These are phyloP conservation scores for Dicrurus megarhynchus DNA, from an alignment of 2,113 vertebrate genomes.

Conservation along the genomic window DNA sequence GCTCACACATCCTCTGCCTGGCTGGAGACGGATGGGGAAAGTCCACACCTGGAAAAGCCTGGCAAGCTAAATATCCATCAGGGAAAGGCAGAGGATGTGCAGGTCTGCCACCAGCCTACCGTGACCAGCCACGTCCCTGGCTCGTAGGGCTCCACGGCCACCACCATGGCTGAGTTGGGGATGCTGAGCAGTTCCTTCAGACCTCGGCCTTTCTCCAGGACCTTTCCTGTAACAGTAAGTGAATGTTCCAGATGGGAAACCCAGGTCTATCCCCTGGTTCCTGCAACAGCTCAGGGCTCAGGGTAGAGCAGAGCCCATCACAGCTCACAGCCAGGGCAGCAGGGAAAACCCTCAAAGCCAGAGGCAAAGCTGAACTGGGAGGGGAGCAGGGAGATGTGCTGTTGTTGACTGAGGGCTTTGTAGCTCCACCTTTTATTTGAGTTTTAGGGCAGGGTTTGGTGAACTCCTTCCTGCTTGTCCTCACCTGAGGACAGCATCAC, in stretches of 20 bases:
- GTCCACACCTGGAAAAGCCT: not conserved
- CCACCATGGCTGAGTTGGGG: conserved; percentile 88
- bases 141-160: conserved; percentile 84
- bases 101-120: conserved; percentile 65
- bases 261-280: no score
- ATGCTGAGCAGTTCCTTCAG: conserved; percentile 88
- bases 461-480: not conserved
- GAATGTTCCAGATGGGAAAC: not conserved
- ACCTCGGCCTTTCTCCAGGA: conserved; percentile 79
- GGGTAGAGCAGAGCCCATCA: not conserved
- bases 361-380: not conserved
- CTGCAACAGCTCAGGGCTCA: not conserved
- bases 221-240: conserved; percentile 70
- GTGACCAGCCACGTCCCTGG: conserved; percentile 88
- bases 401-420: not conserved
- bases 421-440: not conserved
- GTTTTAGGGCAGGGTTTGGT: not conserved
- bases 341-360: not conserved
- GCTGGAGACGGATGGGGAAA: not conserved
- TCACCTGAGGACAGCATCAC: not conserved
- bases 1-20: not conserved
- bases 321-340: not conserved
- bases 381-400: not conserved
- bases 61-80: not conserved
- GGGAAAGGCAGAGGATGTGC: not conserved